Conservation (phyloP, 2,888 invertebrate species). For the Hydrotaea diabolus region DNA sequence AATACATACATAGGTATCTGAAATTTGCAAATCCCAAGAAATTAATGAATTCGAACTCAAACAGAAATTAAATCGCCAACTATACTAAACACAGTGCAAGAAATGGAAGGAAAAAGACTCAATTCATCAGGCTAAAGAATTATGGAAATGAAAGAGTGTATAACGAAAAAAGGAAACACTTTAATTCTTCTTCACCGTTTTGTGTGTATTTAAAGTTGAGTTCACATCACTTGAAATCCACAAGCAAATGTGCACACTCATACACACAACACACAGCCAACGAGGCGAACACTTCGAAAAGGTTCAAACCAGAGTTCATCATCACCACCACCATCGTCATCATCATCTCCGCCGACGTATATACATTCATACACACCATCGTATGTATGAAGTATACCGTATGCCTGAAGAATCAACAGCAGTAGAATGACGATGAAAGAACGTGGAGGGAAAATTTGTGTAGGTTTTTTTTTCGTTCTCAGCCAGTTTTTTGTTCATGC, state of each 20-base stretch:
- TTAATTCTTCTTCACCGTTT: slow-evolving; percentile 34
- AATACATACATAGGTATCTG: too few relatives aligned
- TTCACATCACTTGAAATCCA: slow-evolving; percentile 50
- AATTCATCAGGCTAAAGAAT: slow-evolving; percentile 15
- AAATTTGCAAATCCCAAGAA: too few relatives aligned
- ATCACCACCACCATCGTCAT: neutral
- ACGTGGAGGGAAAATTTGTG: slow-evolving; percentile 46
- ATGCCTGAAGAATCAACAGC: neutral
- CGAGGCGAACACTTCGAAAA: slow-evolving; percentile 28
- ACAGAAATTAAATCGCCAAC: neutral
- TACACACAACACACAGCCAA: neutral
- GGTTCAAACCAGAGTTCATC: slow-evolving; percentile 65
- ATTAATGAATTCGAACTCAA: neutral
- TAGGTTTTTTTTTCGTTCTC: slow-evolving; percentile 49
- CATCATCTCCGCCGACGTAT: neutral
- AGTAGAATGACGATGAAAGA: neutral
- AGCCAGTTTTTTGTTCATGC: neutral
- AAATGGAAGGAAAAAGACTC: neutral
- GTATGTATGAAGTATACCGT: too few relatives aligned
- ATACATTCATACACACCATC: neutral
- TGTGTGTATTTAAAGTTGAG: slow-evolving; percentile 38
- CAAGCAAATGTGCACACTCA: neutral
- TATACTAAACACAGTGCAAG: neutral
- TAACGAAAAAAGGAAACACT: slow-evolving; percentile 42
- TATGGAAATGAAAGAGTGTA: slow-evolving; percentile 30